These are phyloP conservation scores for Drosophila paranaensis DNA, from an alignment of 2,888 invertebrate species.

Conservation along the genomic window DNA sequence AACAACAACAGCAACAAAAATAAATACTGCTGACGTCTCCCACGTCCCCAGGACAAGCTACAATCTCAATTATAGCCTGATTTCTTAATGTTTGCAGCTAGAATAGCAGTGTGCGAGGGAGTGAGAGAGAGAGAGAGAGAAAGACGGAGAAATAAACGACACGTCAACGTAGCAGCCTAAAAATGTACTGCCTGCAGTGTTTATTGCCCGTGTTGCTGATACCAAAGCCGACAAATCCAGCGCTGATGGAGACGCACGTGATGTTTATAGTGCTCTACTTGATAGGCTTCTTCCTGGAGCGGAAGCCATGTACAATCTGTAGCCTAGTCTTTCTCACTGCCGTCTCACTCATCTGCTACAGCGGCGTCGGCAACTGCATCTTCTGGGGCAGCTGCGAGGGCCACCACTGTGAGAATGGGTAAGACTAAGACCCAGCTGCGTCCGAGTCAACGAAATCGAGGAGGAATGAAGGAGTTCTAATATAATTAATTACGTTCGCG, in stretches of 20 bases:
- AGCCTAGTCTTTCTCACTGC: constrained; percentile 97
- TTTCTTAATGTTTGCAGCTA: constrained; percentile 22
- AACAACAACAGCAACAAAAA: constrained; percentile 24
- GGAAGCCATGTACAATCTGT: constrained; percentile 99
- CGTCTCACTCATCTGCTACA: constrained; percentile 97
- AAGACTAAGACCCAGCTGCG: constrained; percentile 52
- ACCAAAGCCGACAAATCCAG: constrained; percentile 98
- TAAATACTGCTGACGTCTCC: constrained; percentile 48
- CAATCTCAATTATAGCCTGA: constrained; percentile 35
- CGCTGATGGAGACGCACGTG: constrained; percentile 97
- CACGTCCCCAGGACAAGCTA: constrained; percentile 31
- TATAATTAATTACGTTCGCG: constrained; percentile 43
- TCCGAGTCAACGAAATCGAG: constrained; percentile 33
- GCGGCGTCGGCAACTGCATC: constrained; percentile 97
- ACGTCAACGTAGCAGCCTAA: constrained; percentile 39
- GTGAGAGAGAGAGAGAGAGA: constrained; percentile 8
- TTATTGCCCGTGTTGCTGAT: constrained; percentile 98
- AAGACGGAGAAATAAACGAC: constrained; percentile 21
- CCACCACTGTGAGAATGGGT: constrained; percentile 87
- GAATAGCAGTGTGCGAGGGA: constrained; percentile 7
- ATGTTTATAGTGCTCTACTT: constrained; percentile 99
- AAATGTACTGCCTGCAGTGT: constrained; percentile 99
- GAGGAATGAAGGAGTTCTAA: constrained; percentile 29
- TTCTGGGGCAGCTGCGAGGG: constrained; percentile 95
- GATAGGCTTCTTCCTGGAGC: constrained; percentile 97